phyloP scores from a whole-genome alignment of 2,888 invertebrate species.

The Nomada goodeniana region DNA sequence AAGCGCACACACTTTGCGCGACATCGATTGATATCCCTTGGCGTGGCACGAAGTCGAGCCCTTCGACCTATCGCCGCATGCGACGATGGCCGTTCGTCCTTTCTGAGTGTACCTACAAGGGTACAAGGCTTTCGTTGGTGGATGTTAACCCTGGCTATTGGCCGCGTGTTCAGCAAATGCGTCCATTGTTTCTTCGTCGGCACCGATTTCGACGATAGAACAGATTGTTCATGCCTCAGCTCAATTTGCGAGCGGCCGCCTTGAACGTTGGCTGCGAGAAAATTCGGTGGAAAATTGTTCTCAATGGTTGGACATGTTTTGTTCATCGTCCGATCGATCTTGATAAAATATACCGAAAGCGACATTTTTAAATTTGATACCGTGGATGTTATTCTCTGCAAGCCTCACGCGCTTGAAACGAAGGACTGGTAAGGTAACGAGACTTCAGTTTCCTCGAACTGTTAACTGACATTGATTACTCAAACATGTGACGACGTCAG shows the following conservation, averaged over 20 bases:
- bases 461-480: too few relatives aligned
- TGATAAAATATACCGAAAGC: too few relatives aligned
- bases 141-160: constrained; percentile 22
- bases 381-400: not conserved
- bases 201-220: constrained; percentile 5
- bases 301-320: too few relatives aligned
- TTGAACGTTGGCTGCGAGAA: too few relatives aligned
- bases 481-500: not conserved
- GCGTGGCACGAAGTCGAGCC: constrained; percentile 65
- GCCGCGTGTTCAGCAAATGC: constrained; percentile 41
- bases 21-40: constrained; percentile 77
- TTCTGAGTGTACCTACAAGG: constrained; percentile 44
- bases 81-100: constrained; percentile 40
- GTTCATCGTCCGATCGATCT: too few relatives aligned
- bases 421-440: not conserved
- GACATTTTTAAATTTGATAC: too few relatives aligned
- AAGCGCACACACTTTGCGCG: constrained; percentile 76
- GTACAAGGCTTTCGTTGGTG: constrained; percentile 1
- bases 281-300: too few relatives aligned
- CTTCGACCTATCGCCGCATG: constrained; percentile 53
- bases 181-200: constrained; percentile 29
- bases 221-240: too few relatives aligned
- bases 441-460: too few relatives aligned
- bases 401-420: too few relatives aligned
- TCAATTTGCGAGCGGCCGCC: too few relatives aligned